phyloP scores from a whole-genome alignment of 37 sponge, comb jelly and placozoan genomes.

The Haliclona indistincta region DNA sequence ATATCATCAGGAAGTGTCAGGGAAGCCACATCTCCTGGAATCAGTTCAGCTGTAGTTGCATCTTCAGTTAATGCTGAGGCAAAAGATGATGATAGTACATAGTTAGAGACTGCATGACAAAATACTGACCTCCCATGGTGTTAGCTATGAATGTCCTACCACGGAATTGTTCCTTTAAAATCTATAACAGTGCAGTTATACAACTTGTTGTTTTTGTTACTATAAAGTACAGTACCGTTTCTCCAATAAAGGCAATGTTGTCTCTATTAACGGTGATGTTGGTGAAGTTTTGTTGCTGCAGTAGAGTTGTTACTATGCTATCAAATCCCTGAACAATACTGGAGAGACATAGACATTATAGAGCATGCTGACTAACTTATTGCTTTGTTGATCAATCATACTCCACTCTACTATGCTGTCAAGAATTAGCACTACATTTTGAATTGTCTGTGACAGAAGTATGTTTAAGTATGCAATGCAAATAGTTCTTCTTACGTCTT shows the following conservation, averaged over 20 bases:
- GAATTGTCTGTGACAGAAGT: slow-evolving; percentile 1
- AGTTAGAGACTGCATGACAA: too few relatives aligned
- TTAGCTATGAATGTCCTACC: too few relatives aligned
- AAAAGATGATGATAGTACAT: too few relatives aligned
- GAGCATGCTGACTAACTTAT: slow-evolving; percentile 4
- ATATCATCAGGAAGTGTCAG: background rate
- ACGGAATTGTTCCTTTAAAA: too few relatives aligned
- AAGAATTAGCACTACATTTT: slow-evolving; percentile 24
- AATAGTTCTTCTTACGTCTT: background rate
- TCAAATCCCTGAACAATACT: slow-evolving; percentile 47
- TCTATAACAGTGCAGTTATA: background rate
- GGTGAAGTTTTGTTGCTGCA: slow-evolving; percentile 7
- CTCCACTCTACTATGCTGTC: slow-evolving; percentile 44
- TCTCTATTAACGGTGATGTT: background rate
- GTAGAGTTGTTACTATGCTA: slow-evolving; percentile 14
- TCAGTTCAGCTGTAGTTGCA: too few relatives aligned
- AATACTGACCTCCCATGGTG: too few relatives aligned
- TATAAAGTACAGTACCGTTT: slow-evolving; percentile 20
- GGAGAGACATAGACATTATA: background rate
- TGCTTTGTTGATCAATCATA: slow-evolving; percentile 6
- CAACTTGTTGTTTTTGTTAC: background rate
- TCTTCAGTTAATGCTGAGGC: too few relatives aligned
- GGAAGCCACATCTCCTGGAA: too few relatives aligned
- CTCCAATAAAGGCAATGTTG: slow-evolving; percentile 11
- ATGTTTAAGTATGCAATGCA: background rate